Evolutionary conservation across 2,113 vertebrate genomes (phyloP), one percentile per base, ranked within the genome.

Genomic region (Xyrauchen texanus): DNA sequence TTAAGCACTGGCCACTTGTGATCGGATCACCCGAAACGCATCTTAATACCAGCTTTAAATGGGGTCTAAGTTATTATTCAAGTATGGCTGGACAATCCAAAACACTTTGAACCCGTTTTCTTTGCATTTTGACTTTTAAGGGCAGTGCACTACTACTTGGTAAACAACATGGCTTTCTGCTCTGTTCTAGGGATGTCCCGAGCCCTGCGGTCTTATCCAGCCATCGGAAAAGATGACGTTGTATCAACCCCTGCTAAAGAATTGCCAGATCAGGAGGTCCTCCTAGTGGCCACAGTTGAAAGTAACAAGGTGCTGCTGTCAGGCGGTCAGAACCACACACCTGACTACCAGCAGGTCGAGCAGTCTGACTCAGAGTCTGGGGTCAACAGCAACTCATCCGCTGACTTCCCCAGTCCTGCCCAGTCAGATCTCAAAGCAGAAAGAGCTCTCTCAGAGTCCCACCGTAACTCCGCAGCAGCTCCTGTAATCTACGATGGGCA

Each of bases 161-260:
- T 7, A 7, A 58, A 15, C 15, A 58, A 15, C 15, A 58, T 58
- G 13, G 13, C 21, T 34, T 15, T 58, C 12, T 57, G 53, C 53
- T 57, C 55, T 0, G 45, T 34, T 67, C 68, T 74, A 98, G 96
- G 92, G 62, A 70, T 95, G 76, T 95, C 92, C 46, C 92, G 94
- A 67, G 87, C 86, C 68, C 86, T 95, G 79, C 92, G 90, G 0
- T 91, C 94, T 8, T 7, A 94, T 64, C 91, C 89, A 0, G 65
- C 62, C 5, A 13, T 71, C 3, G 86, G 89, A 0, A 85, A 65
- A 68, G 60, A 82, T 0, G 79, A 89, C 0, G 3, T 34, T 34
- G 6, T 51, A 6, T 12, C 52, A 10, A 42, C 42, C 15, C 3
- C 21, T 11, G 21, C 49, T 12, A 81, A 58, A 34, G 71, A 85